Conservation (phyloP, 23 tunicate genomes). For the Styela clava region DNA sequence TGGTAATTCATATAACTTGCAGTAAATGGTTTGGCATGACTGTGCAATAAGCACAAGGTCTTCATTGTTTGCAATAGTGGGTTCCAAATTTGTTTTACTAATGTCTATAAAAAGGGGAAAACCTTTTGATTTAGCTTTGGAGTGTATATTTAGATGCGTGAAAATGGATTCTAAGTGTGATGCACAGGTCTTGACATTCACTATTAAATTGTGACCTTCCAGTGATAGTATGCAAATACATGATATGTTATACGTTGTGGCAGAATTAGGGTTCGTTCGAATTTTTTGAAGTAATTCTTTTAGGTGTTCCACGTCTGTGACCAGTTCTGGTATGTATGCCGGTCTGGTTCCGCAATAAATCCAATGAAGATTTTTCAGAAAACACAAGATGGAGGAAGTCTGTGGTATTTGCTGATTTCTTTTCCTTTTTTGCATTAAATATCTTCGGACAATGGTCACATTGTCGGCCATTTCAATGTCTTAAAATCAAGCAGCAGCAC, state of each 20-base stretch:
- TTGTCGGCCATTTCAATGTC: background rate
- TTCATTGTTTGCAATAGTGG: background rate
- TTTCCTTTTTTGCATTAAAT: background rate
- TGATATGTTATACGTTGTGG: background rate
- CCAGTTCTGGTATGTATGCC: conserved; percentile 7
- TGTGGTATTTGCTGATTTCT: background rate
- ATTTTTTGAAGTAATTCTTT: background rate
- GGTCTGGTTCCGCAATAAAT: background rate
- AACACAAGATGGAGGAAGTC: background rate
- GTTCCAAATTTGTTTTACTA: background rate
- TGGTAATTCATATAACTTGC: background rate
- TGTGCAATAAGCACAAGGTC: background rate
- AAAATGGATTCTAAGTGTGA: background rate
- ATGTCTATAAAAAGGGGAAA: conserved; percentile 4
- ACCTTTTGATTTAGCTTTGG: background rate
- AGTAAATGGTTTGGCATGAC: background rate
- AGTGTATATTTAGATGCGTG: background rate
- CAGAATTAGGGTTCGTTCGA: background rate
- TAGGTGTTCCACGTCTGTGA: background rate
- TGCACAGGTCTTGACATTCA: background rate
- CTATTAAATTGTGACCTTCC: background rate
- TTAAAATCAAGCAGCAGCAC: no score
- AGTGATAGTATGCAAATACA: background rate
- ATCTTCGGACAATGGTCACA: background rate
- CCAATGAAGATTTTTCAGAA: conserved; percentile 2